Conservation (phyloP, 2,113 vertebrate genomes). For the Zeus faber region DNA sequence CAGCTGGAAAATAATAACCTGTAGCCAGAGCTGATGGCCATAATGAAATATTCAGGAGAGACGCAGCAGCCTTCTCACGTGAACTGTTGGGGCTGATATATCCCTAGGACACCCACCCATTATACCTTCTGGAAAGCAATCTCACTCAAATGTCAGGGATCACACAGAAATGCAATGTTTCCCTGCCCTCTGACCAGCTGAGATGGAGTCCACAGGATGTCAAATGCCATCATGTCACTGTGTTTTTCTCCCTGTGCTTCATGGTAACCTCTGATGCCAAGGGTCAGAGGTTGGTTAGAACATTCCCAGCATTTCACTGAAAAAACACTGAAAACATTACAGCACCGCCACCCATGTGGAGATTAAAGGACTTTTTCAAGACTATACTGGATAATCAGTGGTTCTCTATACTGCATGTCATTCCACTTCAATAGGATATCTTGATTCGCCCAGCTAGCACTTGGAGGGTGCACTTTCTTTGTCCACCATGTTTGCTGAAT, state of each 20-base stretch:
- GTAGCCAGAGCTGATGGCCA: slow-evolving; percentile 9
- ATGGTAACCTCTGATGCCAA: neutral
- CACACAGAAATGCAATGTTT: neutral
- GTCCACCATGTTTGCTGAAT: slow-evolving; percentile 26
- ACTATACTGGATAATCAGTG: slow-evolving; percentile 18
- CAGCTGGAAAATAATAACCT: slow-evolving; percentile 42
- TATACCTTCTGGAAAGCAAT: neutral
- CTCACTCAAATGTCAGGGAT: neutral
- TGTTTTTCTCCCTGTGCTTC: neutral
- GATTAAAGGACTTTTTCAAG: neutral
- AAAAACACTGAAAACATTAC: neutral
- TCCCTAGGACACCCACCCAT: slow-evolving; percentile 3
- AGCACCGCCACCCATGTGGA: neutral
- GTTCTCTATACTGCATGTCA: neutral
- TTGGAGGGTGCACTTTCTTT: slow-evolving; percentile 20
- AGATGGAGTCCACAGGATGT: slow-evolving; percentile 11
- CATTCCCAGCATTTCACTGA: neutral
- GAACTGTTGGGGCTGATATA: slow-evolving; percentile 6
- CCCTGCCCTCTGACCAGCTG: slow-evolving; percentile 1
- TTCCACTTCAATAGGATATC: slow-evolving; percentile 26
- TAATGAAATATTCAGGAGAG: slow-evolving; percentile 20
- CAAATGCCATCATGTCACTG: slow-evolving; percentile 5
- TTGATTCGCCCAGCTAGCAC: slow-evolving; percentile 29
- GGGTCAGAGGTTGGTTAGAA: neutral
- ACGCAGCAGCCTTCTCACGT: slow-evolving; percentile 13